A percentile compares a stretch with the other conserved stretches of the same genome.
These are phyloP conservation scores for Toxotes lorentzi DNA, from an alignment of 2,797 vertebrate genomes.

Conservation along the genomic window DNA sequence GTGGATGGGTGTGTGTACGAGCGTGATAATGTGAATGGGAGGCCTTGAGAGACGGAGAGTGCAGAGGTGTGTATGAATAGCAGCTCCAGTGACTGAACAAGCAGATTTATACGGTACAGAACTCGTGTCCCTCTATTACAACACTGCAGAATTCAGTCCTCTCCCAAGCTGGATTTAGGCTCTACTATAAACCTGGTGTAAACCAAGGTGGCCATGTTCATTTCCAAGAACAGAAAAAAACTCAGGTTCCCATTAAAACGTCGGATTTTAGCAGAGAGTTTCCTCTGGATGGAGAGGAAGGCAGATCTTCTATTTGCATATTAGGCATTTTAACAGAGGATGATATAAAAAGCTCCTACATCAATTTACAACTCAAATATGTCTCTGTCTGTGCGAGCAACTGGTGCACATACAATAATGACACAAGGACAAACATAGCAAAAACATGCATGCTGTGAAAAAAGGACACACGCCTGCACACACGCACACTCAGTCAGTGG, in stretches of 20 bases:
- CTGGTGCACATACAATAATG: not conserved
- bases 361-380: not conserved
- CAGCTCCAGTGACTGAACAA: constrained; percentile 18
- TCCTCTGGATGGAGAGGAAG: not conserved
- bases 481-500: constrained; percentile 10
- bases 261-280: not conserved
- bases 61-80: constrained; percentile 32
- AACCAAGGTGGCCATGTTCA: not conserved
- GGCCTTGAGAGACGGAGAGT: constrained; percentile 39
- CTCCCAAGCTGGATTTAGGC: not conserved
- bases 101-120: constrained; percentile 13
- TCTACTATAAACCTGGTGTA: not conserved
- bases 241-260: not conserved
- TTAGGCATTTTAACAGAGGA: not conserved
- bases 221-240: not conserved
- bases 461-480: not conserved
- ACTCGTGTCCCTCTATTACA: not conserved
- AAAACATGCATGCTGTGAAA: constrained; percentile 13
- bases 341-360: not conserved
- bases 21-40: constrained; percentile 31
- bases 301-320: not conserved
- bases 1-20: not conserved
- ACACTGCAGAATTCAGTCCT: not conserved
- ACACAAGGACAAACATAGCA: constrained; percentile 10
- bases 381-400: not conserved